Conservation (phyloP, 2,113 vertebrate species). For the Forbesichthys agassizii region DNA sequence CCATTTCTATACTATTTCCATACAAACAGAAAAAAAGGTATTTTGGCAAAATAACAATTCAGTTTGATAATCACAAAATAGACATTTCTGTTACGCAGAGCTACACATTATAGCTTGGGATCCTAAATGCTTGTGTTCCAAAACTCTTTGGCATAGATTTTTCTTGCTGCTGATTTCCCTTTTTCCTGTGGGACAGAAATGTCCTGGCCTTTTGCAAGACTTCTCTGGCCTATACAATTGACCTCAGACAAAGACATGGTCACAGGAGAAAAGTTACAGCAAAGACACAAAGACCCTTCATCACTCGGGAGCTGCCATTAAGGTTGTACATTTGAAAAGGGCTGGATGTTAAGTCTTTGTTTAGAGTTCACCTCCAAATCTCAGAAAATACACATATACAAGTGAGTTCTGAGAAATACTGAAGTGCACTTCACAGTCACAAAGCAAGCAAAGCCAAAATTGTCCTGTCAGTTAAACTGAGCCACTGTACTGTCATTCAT, state of each 20-base stretch:
- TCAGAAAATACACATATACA: too few species aligned
- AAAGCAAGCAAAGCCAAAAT: slow-evolving; percentile 47
- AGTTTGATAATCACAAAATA: too few species aligned
- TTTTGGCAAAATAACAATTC: too few species aligned
- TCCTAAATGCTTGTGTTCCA: slow-evolving; percentile 33
- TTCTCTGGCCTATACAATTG: slow-evolving; percentile 19
- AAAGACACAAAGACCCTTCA: background rate
- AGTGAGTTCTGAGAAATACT: slow-evolving; percentile 51
- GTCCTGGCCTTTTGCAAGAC: slow-evolving; percentile 34
- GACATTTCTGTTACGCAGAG: background rate
- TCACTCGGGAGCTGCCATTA: background rate
- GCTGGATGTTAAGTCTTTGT: slow-evolving; percentile 25
- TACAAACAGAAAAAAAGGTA: background rate
- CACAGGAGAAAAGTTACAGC: background rate
- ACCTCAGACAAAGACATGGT: slow-evolving; percentile 8
- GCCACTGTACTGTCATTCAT: slow-evolving; percentile 45
- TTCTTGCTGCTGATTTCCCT: slow-evolving; percentile 25
- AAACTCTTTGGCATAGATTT: slow-evolving; percentile 31
- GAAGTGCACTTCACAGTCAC: slow-evolving; percentile 23
- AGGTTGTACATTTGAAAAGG: background rate
- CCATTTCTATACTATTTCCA: background rate
- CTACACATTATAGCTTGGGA: slow-evolving; percentile 5
- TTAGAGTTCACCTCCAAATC: slow-evolving; percentile 3
- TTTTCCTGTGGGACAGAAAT: slow-evolving; percentile 26
- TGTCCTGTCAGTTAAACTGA: slow-evolving; percentile 47